Conservation (phyloP, 2,888 invertebrate species). For the Chymomyza amoena region DNA sequence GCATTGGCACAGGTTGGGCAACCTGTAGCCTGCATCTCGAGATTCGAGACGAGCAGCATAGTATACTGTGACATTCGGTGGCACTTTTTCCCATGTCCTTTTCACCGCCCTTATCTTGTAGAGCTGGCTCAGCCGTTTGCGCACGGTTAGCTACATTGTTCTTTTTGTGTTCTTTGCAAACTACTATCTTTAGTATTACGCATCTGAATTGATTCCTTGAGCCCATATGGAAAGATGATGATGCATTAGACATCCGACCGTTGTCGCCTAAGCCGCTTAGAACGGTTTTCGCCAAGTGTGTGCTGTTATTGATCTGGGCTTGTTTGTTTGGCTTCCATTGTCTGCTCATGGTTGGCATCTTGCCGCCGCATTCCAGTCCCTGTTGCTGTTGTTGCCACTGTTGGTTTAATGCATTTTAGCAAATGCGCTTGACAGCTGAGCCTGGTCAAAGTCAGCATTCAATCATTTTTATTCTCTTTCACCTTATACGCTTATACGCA, state of each 20-base stretch:
- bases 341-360: neutral
- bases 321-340: constrained; percentile 1
- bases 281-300: constrained; percentile 3
- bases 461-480: constrained; percentile 1
- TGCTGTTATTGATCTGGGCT: neutral
- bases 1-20: constrained; percentile 25
- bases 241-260: constrained; percentile 65
- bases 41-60: neutral
- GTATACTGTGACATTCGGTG: neutral
- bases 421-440: constrained; percentile 65
- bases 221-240: constrained; percentile 51
- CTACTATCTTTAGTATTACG: neutral
- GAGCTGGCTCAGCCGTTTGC: constrained; percentile 72
- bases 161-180: constrained; percentile 39
- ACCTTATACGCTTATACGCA: neutral
- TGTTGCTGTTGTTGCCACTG: constrained; percentile 14
- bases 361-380: constrained; percentile 5
- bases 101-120: constrained; percentile 73
- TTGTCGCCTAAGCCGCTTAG: constrained; percentile 27
- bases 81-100: constrained; percentile 56
- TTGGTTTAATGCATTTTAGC: constrained; percentile 45
- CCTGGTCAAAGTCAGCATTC: constrained; percentile 9
- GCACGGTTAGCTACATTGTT: constrained; percentile 75
- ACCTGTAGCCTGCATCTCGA: neutral
- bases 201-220: constrained; percentile 32